phyloP scores from a whole-genome alignment of 2,888 invertebrate genomes.

The Augochlorella aurata region DNA sequence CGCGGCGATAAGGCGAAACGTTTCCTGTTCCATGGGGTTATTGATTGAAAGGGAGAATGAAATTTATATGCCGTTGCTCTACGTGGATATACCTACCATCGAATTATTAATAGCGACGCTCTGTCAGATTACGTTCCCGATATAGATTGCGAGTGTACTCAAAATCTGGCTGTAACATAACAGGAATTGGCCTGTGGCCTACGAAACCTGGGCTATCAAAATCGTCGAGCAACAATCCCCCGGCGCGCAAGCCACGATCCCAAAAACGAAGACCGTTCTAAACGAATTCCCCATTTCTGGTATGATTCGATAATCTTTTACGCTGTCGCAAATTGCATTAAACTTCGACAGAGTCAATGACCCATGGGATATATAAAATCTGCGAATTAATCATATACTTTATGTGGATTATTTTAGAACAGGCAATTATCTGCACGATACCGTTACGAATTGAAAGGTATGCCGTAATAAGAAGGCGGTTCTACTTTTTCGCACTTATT shows the following conservation, averaged over 20 bases:
- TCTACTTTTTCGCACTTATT: no score
- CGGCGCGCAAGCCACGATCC: not conserved
- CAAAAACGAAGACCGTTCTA: not conserved
- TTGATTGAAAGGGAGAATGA: slow-evolving; percentile 25
- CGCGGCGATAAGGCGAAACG: slow-evolving; percentile 10
- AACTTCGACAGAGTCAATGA: no score
- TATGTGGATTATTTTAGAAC: no score
- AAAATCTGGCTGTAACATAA: not conserved
- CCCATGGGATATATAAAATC: no score
- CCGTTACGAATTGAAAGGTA: no score
- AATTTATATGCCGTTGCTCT: not conserved
- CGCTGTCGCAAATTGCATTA: no score
- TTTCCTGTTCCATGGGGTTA: slow-evolving; percentile 28
- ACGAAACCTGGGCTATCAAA: not conserved
- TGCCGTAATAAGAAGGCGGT: no score
- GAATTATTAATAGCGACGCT: not conserved
- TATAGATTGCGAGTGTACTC: slow-evolving; percentile 3
- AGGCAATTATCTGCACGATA: no score
- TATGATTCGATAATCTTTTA: no score
- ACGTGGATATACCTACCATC: not conserved
- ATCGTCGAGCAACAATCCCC: not conserved
- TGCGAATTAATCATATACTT: no score
- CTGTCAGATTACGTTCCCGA: not conserved
- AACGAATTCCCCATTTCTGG: not conserved
- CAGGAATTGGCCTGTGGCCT: not conserved